A percentile compares a stretch with the other conserved stretches of the same genome.
Evolutionary conservation across 2,888 invertebrate genomes (phyloP).

Genomic region (Pycnomerus fuliginosus): DNA sequence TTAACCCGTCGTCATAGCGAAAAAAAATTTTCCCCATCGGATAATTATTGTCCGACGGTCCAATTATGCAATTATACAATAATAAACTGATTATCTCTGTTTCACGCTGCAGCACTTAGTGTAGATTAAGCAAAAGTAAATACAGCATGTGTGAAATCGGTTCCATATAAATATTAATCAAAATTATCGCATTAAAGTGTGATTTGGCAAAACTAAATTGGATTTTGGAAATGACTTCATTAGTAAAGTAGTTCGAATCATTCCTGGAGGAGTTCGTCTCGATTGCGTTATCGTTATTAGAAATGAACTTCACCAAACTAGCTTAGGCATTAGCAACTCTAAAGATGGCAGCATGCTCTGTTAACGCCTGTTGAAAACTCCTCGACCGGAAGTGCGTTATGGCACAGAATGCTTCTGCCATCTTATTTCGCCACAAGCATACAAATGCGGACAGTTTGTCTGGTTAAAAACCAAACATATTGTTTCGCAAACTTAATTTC

Average conservation of each 20-base stretch:
- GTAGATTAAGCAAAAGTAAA: no score
- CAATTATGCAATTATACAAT: no score
- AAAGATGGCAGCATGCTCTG: slow-evolving; percentile 23
- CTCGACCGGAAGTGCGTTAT: slow-evolving; percentile 32
- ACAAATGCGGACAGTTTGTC: slow-evolving; percentile 30
- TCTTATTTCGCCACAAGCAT: slow-evolving; percentile 27
- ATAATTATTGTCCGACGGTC: no score
- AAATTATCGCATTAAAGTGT: slow-evolving; percentile 33
- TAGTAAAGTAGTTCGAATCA: slow-evolving; percentile 34
- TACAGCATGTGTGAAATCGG: no score
- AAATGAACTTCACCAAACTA: slow-evolving; percentile 31
- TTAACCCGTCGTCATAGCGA: no score
- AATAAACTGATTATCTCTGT: no score
- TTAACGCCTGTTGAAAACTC: slow-evolving; percentile 27
- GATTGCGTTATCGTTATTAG: slow-evolving; percentile 37
- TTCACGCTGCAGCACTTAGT: no score
- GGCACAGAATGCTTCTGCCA: slow-evolving; percentile 26
- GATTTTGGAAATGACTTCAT: slow-evolving; percentile 33
- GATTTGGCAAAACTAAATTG: slow-evolving; percentile 37
- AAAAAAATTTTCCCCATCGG: no score
- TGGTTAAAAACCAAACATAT: slow-evolving; percentile 33
- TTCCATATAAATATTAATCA: slow-evolving; percentile 34
- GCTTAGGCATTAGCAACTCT: slow-evolving; percentile 31
- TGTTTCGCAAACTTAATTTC: slow-evolving; percentile 34
- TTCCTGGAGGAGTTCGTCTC: slow-evolving; percentile 32